phyloP scores from a whole-genome alignment of 2,113 vertebrate species.

The Colinus virginianus region DNA sequence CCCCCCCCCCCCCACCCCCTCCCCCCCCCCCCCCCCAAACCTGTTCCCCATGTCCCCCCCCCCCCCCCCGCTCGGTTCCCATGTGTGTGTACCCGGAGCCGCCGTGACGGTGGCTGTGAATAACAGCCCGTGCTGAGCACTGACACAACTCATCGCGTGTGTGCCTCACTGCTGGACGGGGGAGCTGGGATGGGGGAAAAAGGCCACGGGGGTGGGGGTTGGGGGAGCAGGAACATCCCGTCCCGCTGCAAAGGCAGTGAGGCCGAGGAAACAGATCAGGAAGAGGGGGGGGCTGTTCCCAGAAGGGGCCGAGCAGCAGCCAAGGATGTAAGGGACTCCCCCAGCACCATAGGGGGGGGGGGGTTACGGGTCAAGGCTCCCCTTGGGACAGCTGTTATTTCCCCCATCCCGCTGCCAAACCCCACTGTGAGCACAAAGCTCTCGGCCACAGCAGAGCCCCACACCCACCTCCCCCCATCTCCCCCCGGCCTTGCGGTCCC shows the following conservation, averaged over 20 bases:
- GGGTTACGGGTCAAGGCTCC: fast-evolving
- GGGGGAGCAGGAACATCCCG: background rate
- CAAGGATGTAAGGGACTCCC: background rate
- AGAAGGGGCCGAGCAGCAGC: background rate
- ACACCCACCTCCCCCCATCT: background rate
- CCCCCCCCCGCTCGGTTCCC: fast-evolving
- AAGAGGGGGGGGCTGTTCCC: background rate
- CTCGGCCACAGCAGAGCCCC: background rate
- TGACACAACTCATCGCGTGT: fast-evolving
- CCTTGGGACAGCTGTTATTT: too few species aligned
- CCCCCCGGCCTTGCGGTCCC: background rate
- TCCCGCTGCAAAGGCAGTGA: background rate
- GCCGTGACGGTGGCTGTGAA: background rate
- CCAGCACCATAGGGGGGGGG: background rate
- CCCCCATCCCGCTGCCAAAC: background rate
- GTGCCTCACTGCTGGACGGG: background rate
- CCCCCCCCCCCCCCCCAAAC: fast-evolving
- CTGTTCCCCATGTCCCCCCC: fast-evolving
- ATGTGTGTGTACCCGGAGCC: fast-evolving
- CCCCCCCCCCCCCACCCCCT: fast-evolving
- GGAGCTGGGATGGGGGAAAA: fast-evolving
- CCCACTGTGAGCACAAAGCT: background rate
- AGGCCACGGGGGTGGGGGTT: fast-evolving
- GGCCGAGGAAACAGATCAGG: background rate
- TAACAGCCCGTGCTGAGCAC: background rate